A percentile compares a stretch with the other conserved stretches of the same genome.
phyloP scores from a whole-genome alignment of 1,140 invertebrate species.

The Homarus americanus region DNA sequence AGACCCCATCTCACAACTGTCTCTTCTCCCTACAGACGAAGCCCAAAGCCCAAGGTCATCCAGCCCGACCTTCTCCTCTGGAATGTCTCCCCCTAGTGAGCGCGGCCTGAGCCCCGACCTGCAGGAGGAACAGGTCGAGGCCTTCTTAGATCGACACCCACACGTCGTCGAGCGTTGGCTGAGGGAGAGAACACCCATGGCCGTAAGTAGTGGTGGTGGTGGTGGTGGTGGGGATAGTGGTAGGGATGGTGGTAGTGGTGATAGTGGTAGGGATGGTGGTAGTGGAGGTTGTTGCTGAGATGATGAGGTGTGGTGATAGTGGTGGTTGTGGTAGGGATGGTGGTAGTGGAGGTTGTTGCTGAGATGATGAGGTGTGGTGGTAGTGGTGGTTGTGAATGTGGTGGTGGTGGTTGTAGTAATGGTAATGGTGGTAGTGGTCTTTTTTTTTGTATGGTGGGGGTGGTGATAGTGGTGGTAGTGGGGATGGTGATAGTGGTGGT shows the following conservation, averaged over 20 bases:
- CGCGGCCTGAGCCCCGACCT: constrained; percentile 16
- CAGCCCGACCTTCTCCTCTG: constrained; percentile 38
- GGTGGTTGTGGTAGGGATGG: too few relatives aligned
- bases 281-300: too few relatives aligned
- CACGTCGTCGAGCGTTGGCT: constrained; percentile 55
- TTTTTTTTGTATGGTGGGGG: too few relatives aligned
- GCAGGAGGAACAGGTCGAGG: constrained; percentile 33
- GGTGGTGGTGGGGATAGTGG: background rate
- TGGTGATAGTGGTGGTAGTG: too few relatives aligned
- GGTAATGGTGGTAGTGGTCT: background rate
- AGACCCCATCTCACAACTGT: background rate
- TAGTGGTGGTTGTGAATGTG: background rate
- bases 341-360: too few relatives aligned
- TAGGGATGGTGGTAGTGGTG: background rate
- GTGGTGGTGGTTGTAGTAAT: background rate
- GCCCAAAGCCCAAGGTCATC: background rate
- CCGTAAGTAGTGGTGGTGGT: constrained; percentile 14
- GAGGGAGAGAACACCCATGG: constrained; percentile 25
- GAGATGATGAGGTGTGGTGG: background rate
- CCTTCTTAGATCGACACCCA: constrained; percentile 46
- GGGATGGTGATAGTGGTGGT: background rate
- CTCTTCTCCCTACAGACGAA: constrained; percentile 15
- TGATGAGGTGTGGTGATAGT: too few relatives aligned
- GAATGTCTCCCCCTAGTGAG: constrained; percentile 28
- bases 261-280: too few relatives aligned